Evolutionary conservation across 1,140 invertebrate species (phyloP), one percentile per base, ranked within the genome.

Genomic region (Meloidogyne exigua): DNA sequence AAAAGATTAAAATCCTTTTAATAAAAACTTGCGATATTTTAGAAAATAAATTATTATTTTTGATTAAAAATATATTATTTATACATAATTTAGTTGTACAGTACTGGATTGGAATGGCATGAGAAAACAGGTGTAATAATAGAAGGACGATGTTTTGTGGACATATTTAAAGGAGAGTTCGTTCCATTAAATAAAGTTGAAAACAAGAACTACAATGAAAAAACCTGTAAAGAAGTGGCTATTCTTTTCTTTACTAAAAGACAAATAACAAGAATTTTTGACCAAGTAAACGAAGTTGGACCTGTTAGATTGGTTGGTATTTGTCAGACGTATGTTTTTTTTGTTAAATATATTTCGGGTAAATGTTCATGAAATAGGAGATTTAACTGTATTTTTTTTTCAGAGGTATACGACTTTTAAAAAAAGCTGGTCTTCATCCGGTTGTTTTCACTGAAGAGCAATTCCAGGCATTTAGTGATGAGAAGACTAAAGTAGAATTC

Each of bases 81-180:
- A 32, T 13, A 42, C 4, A 3, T 49, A 18, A 18, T 57, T 7
- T n/a, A 57, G 49, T n/a, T n/a, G 7, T 57, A 57, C 18, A 21
- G 49, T 57, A 57, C 49, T 57, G 49, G 49, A 57, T n/a, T 5
- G n/a, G 49, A 57, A 57, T 57, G 71, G 71, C 71, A 73, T 12
- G 65, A 73, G 65, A 25, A 44, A 23, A 36, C 66, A 3, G 71
- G 71, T 65, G 28, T 65, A 28, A 64, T 73, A 57, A 25, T 73
- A 39, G 71, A 73, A 36, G 71, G 71, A 36, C 71, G 71, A 42
- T 73, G 71, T 32, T 73, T 73, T 73, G 71, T 73, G 39, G 57
- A 73, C 23, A 15, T 36, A n/a, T 36, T 11, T 36, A 25, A 57
- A 63, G 12, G 23, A 3, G 57, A 73, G 21, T 26, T 73, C 3